phyloP scores from a whole-genome alignment of 2,113 vertebrate species.

The Fregetta grallaria region DNA sequence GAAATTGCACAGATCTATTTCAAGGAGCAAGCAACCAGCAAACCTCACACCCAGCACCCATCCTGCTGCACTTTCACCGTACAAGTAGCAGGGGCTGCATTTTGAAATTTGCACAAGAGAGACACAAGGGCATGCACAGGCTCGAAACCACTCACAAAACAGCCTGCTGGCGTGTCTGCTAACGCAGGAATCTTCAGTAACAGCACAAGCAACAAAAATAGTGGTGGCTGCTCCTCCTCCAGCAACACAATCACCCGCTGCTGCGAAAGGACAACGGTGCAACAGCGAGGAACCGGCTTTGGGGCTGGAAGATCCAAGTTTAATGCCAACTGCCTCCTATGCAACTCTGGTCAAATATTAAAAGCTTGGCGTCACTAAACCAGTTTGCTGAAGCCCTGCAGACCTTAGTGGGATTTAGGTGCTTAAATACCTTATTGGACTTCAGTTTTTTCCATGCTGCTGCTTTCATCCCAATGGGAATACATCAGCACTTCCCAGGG shows the following conservation, averaged over 20 bases:
- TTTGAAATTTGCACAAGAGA: background rate
- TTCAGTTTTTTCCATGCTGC: background rate
- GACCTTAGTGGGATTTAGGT: background rate
- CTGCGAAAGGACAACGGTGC: fast-evolving
- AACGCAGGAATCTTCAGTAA: background rate
- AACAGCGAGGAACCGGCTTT: fast-evolving
- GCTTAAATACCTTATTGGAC: background rate
- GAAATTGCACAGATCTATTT: background rate
- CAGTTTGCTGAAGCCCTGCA: background rate
- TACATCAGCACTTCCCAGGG: background rate
- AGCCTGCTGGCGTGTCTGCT: background rate
- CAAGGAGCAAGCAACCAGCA: background rate
- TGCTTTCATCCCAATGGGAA: background rate
- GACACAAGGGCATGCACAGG: background rate
- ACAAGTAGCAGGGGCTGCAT: background rate
- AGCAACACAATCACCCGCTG: background rate
- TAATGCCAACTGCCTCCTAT: background rate
- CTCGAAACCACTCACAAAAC: background rate
- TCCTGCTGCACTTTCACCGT: background rate
- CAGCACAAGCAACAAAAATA: background rate
- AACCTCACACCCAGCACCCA: background rate
- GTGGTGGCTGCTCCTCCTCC: background rate
- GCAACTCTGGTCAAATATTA: background rate
- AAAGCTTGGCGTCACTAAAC: background rate
- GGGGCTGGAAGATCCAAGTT: background rate